phyloP scores from a whole-genome alignment of 2,888 invertebrate species.

The Megamerina dolium region DNA sequence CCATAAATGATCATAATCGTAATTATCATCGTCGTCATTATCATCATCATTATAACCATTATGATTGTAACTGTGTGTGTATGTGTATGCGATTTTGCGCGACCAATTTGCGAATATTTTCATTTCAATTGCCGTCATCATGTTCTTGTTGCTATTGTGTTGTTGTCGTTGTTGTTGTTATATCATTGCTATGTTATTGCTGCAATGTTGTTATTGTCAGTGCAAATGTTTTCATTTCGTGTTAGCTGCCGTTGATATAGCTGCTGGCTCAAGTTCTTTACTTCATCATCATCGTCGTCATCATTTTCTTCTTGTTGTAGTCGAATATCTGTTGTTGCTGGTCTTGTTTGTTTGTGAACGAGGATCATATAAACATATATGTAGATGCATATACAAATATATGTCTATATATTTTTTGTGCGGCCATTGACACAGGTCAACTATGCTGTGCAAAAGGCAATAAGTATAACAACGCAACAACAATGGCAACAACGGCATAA shows the following conservation, averaged over 20 bases:
- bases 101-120: constrained; percentile 46
- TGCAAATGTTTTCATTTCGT: constrained; percentile 11
- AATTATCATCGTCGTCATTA: no score
- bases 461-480: constrained; percentile 8
- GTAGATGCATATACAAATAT: no score
- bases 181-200: background rate
- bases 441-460: constrained; percentile 8
- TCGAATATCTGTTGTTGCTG: constrained; percentile 5
- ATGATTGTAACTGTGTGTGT: no score
- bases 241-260: constrained; percentile 3
- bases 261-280: background rate
- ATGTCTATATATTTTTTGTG: no score
- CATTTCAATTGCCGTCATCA: constrained; percentile 27
- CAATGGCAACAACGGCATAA: constrained; percentile 7
- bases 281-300: background rate
- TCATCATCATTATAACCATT: no score
- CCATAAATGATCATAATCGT: no score
- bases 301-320: constrained; percentile 5
- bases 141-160: background rate
- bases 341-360: constrained; percentile 14
- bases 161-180: background rate
- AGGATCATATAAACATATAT: constrained; percentile 23
- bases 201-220: constrained; percentile 3
- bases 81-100: constrained; percentile 21
- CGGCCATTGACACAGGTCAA: constrained; percentile 27